phyloP scores from a whole-genome alignment of 2,113 vertebrate species.

The Boulengeromyrus knoepffleri region DNA sequence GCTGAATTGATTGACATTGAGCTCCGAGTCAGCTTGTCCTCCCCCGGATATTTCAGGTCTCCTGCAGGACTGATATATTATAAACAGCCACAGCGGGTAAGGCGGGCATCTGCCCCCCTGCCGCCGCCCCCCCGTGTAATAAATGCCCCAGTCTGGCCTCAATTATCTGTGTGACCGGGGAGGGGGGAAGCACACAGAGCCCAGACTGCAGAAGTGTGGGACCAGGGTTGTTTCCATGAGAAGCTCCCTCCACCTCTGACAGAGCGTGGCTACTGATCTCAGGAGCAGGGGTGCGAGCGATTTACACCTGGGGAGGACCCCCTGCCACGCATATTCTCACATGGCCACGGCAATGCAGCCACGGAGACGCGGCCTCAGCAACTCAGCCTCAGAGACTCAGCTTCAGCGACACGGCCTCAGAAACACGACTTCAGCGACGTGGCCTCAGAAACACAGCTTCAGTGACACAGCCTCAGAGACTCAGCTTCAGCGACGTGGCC shows the following conservation, averaged over 20 bases:
- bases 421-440: not conserved
- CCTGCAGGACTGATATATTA: not conserved
- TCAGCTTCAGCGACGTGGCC: too few relatives aligned
- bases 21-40: constrained; percentile 45
- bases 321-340: not conserved
- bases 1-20: constrained; percentile 58
- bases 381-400: not conserved
- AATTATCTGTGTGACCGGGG: constrained; percentile 51
- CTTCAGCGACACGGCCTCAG: too few relatives aligned
- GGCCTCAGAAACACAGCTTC: not conserved
- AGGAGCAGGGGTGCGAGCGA: constrained; percentile 10
- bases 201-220: constrained; percentile 47
- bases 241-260: constrained; percentile 39
- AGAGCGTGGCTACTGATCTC: constrained; percentile 23
- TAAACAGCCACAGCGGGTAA: not conserved
- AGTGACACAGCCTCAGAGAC: too few relatives aligned
- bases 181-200: constrained; percentile 45
- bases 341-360: not conserved
- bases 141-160: constrained; percentile 35
- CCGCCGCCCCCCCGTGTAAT: constrained; percentile 22
- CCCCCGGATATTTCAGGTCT: constrained; percentile 41
- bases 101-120: not conserved
- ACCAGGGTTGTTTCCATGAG: constrained; percentile 44
- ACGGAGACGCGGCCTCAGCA: not conserved
- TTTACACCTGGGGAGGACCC: not conserved